Conservation (phyloP, 2,888 invertebrate genomes). For the Thymelicus lineola region DNA sequence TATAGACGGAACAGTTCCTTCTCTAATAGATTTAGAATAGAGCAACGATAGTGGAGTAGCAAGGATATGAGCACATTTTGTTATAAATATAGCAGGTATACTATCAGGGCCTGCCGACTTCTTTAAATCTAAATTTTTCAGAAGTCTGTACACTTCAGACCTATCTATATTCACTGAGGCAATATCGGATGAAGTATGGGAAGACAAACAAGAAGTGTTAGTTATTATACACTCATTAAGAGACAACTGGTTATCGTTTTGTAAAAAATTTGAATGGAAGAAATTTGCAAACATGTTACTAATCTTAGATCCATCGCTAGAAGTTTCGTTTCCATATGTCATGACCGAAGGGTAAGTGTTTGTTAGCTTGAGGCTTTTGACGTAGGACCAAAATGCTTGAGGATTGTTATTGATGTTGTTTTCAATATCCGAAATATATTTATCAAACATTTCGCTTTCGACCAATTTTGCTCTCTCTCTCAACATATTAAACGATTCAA, state of each 20-base stretch:
- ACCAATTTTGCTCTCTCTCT: background rate
- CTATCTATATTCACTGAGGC: background rate
- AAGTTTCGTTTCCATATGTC: background rate
- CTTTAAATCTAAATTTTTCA: background rate
- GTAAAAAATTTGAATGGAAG: conserved; percentile 4
- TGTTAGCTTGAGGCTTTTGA: background rate
- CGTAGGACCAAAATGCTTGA: background rate
- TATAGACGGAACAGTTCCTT: conserved; percentile 35
- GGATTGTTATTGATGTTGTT: background rate
- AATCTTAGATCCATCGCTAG: background rate
- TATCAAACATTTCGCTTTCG: background rate
- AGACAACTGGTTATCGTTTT: background rate
- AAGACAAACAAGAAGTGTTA: background rate
- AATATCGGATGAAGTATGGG: background rate
- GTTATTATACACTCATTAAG: background rate
- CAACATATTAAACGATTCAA: background rate
- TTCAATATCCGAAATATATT: background rate
- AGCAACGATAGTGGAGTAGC: conserved; percentile 28
- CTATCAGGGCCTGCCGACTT: conserved; percentile 36
- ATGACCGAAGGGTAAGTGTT: background rate
- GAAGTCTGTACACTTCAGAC: background rate
- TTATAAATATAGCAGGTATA: conserved; percentile 38
- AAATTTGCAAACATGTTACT: conserved; percentile 7
- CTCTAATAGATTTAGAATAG: conserved; percentile 36
- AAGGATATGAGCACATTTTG: conserved; percentile 34